phyloP scores from a whole-genome alignment of 2,888 invertebrate genomes.

The Agrochola litura region DNA sequence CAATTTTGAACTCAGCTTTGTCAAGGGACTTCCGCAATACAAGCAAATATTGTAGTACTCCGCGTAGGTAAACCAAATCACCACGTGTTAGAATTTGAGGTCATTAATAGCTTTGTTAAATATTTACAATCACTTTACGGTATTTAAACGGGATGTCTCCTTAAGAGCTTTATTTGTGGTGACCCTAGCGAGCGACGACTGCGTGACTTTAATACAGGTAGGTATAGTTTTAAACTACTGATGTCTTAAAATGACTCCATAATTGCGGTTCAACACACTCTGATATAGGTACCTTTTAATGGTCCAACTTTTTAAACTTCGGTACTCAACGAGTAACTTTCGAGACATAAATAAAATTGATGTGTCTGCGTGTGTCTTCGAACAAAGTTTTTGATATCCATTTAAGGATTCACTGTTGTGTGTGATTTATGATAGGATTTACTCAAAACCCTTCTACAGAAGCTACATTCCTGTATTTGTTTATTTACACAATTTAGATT shows the following conservation, averaged over 20 bases:
- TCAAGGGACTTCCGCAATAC: slow-evolving; percentile 9
- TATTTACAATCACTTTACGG: slow-evolving; percentile 40
- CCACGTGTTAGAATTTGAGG: slow-evolving; percentile 16
- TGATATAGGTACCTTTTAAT: slow-evolving; percentile 62
- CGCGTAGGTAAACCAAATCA: slow-evolving; percentile 21
- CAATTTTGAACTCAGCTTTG: neutral
- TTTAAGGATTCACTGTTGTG: slow-evolving; percentile 13
- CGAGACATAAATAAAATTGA: slow-evolving; percentile 30
- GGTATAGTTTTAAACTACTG: slow-evolving; percentile 74
- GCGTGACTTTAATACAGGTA: slow-evolving; percentile 66
- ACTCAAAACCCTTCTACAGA: slow-evolving; percentile 7
- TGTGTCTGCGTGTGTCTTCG: slow-evolving; percentile 19
- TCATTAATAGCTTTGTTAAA: slow-evolving; percentile 23
- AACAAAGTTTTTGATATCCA: slow-evolving; percentile 11
- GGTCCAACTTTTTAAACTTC: slow-evolving; percentile 35
- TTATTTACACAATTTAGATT: slow-evolving; percentile 23
- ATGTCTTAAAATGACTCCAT: slow-evolving; percentile 80
- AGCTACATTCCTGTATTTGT: neutral
- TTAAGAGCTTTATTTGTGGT: slow-evolving; percentile 48
- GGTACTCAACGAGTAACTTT: slow-evolving; percentile 10
- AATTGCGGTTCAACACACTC: slow-evolving; percentile 83
- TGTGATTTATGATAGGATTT: slow-evolving; percentile 7
- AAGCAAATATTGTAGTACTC: slow-evolving; percentile 34
- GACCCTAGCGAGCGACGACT: slow-evolving; percentile 53
- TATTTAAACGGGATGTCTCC: slow-evolving; percentile 21